phyloP scores from a whole-genome alignment of 92 coral and sea anemone genomes.

The Porites evermanni region DNA sequence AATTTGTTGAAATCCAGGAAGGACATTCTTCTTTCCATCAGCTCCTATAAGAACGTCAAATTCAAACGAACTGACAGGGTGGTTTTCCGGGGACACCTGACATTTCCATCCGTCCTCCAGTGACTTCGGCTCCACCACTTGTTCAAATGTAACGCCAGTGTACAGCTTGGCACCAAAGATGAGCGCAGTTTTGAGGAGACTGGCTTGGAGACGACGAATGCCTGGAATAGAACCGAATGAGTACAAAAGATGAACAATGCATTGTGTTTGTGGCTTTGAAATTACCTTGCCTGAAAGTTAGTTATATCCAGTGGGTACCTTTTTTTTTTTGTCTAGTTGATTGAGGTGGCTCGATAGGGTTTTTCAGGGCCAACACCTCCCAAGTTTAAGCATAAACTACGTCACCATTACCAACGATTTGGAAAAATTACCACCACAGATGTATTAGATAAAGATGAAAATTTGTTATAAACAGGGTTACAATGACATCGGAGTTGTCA shows the following conservation, averaged over 20 bases:
- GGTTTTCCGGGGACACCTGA: slow-evolving; percentile 83
- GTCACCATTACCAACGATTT: no score
- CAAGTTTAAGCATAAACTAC: no score
- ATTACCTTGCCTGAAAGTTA: no score
- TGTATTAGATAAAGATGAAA: no score
- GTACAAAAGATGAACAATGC: not conserved
- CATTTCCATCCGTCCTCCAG: slow-evolving; percentile 94
- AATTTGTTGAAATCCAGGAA: slow-evolving; percentile 94
- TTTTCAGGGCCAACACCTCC: no score
- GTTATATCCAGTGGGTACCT: no score
- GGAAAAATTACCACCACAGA: no score
- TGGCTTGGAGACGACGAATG: slow-evolving; percentile 84
- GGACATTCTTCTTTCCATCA: slow-evolving; percentile 95
- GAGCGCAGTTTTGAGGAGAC: slow-evolving; percentile 90
- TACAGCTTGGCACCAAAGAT: slow-evolving; percentile 92
- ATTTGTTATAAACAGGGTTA: no score
- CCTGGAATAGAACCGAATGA: slow-evolving; percentile 50
- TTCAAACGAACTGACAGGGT: slow-evolving; percentile 80
- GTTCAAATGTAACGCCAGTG: slow-evolving; percentile 94
- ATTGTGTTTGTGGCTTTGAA: not conserved
- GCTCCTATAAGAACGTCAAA: slow-evolving; percentile 94
- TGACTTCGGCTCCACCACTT: slow-evolving; percentile 84
- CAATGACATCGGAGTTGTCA: no score
- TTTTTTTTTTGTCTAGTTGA: no score
- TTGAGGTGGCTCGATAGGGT: no score